phyloP scores from a whole-genome alignment of 2,888 invertebrate genomes.

The Synergus itoensis region DNA sequence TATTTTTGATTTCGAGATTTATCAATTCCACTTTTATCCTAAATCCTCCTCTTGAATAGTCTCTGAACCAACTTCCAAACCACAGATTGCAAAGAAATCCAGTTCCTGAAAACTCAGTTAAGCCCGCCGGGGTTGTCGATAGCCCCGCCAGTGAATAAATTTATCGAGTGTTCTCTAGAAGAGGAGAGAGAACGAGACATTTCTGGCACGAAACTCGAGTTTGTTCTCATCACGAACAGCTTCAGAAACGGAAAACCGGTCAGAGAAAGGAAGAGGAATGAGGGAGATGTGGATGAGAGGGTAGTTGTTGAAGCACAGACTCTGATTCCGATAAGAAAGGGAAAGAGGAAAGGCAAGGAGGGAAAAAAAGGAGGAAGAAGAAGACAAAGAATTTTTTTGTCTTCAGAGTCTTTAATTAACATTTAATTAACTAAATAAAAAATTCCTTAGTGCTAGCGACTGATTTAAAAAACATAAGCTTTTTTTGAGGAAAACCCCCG shows the following conservation, averaged over 20 bases:
- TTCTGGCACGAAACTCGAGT: conserved; percentile 55
- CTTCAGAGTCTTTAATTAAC: background rate
- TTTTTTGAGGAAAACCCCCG: background rate
- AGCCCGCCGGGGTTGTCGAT: background rate
- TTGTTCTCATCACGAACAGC: conserved; percentile 26
- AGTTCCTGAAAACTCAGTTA: conserved; percentile 3
- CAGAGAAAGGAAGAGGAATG: conserved; percentile 44
- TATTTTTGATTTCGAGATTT: too few species aligned
- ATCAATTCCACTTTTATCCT: background rate
- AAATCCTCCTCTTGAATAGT: background rate
- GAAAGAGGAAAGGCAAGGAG: conserved; percentile 43
- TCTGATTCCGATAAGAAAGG: conserved; percentile 53
- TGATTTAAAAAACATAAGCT: too few species aligned
- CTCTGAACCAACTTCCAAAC: background rate
- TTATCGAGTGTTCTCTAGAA: conserved; percentile 51
- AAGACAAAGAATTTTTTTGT: conserved; percentile 51
- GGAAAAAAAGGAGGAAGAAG: conserved; percentile 58
- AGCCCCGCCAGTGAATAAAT: conserved; percentile 36
- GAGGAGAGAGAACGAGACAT: conserved; percentile 50
- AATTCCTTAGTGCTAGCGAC: background rate
- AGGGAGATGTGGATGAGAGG: conserved; percentile 24
- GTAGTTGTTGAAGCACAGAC: conserved; percentile 44
- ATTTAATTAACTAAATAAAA: background rate
- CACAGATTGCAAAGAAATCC: background rate
- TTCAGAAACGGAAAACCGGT: conserved; percentile 49